Evolutionary conservation across 2,113 vertebrate species (phyloP), one percentile per base, ranked within the genome.

Genomic region (Anoura caudifer): DNA sequence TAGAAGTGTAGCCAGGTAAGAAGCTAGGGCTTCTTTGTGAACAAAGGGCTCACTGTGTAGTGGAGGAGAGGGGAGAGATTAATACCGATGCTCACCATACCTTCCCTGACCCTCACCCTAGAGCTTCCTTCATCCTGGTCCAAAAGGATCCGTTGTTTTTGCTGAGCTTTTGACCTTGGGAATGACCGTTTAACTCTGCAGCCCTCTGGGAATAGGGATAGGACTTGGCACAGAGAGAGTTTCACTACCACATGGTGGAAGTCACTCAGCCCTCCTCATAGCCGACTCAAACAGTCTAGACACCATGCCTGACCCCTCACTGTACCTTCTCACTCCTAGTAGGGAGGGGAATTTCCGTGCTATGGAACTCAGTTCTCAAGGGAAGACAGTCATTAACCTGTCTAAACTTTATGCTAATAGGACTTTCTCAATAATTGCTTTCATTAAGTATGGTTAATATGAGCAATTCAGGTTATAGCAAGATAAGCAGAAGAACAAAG

Each of bases 391-490:
- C 72, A 93, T 97, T 96, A 97, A 96, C 91, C 88, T 97, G 97
- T 97, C 97, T 98, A 88, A 97, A 97, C 96, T 96, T 89, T 96
- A 76, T 92, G 88, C 91, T 98, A 95, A 96, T 96, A 84, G 88
- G 75, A 81, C 88, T 91, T 96, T 89, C 94, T 94, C 31, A 15
- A 79, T 96, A 97, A 97, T 95, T 97, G 88, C 96, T 97, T 91
- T 97, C 90, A 93, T 97, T 95, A 96, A 93, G 72, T 94, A 45
- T 92, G 67, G 94, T 96, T 92, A 95, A 96, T 80, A 24, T 43
- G 65, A 96, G 61, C 70, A 38, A 36, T 83, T 73, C 73, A 96
- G 47, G 73, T 86, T 93, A 91, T 9, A 94, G 94, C 82, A 33
- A 92, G 79, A 90, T 80, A 61, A 95, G 52, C 59, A 52, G 63